Conservation (phyloP, 2,797 vertebrate species). For the Chelon auratus region DNA sequence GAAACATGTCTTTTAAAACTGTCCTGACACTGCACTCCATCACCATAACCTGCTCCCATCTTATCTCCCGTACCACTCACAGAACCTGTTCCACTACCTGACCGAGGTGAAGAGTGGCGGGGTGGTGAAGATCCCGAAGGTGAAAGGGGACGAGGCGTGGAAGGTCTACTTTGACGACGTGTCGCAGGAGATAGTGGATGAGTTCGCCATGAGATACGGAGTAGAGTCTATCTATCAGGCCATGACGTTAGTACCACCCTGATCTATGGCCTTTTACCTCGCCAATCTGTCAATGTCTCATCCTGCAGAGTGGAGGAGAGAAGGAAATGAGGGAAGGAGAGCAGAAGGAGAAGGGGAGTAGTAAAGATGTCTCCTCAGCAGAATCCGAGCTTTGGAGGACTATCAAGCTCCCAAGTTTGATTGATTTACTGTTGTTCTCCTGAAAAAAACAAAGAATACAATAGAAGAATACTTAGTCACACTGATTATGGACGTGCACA, state of each 20-base stretch:
- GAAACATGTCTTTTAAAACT: constrained; percentile 13
- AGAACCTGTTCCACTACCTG: constrained; percentile 97
- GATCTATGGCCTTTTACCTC: constrained; percentile 76
- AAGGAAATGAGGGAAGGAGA: constrained; percentile 52
- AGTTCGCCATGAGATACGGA: constrained; percentile 98
- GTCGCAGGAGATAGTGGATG: constrained; percentile 97
- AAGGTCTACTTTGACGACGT: constrained; percentile 97
- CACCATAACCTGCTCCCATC: constrained; percentile 19
- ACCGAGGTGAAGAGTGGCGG: constrained; percentile 93
- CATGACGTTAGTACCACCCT: constrained; percentile 94
- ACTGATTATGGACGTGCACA: constrained; percentile 64
- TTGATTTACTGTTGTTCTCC: constrained; percentile 68
- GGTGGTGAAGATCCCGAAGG: constrained; percentile 93
- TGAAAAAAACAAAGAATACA: constrained; percentile 51
- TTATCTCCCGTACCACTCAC: constrained; percentile 62
- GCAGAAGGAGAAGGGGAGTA: constrained; percentile 45
- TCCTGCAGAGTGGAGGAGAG: constrained; percentile 60
- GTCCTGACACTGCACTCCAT: constrained; percentile 33
- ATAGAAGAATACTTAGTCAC: constrained; percentile 27
- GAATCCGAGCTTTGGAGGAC: constrained; percentile 62
- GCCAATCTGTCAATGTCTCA: constrained; percentile 75
- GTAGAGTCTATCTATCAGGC: constrained; percentile 99
- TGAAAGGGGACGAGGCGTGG: constrained; percentile 97
- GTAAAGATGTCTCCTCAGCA: constrained; percentile 79
- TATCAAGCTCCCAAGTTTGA: constrained; percentile 66